Evolutionary conservation across 2,888 invertebrate species (phyloP).

Genomic region (Lagria hirta): DNA sequence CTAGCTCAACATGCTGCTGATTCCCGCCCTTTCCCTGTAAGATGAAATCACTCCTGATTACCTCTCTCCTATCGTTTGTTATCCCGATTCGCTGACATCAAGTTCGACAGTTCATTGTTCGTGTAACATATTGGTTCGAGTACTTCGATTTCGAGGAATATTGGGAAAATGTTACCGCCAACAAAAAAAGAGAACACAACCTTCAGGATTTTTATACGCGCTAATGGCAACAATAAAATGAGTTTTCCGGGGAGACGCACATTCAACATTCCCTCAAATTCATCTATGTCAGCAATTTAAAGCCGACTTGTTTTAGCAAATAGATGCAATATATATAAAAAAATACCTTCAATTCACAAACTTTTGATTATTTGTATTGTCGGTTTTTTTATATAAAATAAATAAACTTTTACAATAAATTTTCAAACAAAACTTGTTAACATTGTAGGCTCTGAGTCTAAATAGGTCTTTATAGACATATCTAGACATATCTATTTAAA

Average conservation of each 20-base stretch:
- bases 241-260: slow-evolving; percentile 9
- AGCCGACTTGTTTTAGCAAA: slow-evolving; percentile 6
- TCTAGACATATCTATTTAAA: too few species aligned
- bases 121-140: slow-evolving; percentile 51
- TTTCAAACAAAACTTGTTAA: too few species aligned
- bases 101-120: slow-evolving; percentile 55
- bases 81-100: slow-evolving; percentile 54
- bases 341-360: too few species aligned
- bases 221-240: slow-evolving; percentile 20
- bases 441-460: too few species aligned
- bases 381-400: too few species aligned
- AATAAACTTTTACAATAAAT: too few species aligned
- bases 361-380: too few species aligned
- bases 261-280: slow-evolving; percentile 1
- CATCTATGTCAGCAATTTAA: slow-evolving; percentile 11
- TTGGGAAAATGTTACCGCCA: slow-evolving; percentile 1
- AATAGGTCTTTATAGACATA: too few species aligned
- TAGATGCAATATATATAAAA: too few species aligned
- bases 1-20: slow-evolving; percentile 48
- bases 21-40: slow-evolving; percentile 55
- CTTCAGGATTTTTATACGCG: slow-evolving; percentile 12
- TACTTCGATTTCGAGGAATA: slow-evolving; percentile 21
- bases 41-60: slow-evolving; percentile 54
- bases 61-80: slow-evolving; percentile 51
- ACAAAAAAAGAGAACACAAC: slow-evolving; percentile 12